phyloP scores from a whole-genome alignment of 1,140 invertebrate genomes.

The Heterodera carotae region DNA sequence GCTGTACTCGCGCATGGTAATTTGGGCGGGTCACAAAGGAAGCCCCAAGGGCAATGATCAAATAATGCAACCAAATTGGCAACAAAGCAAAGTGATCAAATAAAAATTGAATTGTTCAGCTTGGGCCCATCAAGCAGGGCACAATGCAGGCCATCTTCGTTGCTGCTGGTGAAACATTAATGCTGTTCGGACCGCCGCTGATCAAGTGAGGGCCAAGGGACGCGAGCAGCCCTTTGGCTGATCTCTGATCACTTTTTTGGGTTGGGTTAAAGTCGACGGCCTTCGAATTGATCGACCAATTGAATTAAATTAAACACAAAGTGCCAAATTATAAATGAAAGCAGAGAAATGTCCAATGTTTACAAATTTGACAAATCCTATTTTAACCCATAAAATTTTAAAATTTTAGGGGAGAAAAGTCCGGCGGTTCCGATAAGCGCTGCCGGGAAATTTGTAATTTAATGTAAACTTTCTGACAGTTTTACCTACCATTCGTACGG shows the following conservation, averaged over 20 bases:
- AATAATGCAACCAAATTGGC: constrained; percentile 27
- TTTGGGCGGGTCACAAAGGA: not conserved
- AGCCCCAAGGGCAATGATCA: not conserved
- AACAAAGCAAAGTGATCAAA: too few relatives aligned
- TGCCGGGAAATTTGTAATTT: too few relatives aligned
- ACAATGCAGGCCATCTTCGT: constrained; percentile 47
- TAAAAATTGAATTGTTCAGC: not conserved
- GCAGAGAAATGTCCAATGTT: too few relatives aligned
- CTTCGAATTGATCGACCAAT: not conserved
- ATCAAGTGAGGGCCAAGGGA: constrained; percentile 31
- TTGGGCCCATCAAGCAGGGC: constrained; percentile 45
- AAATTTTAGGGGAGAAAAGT: too few relatives aligned
- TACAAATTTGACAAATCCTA: too few relatives aligned
- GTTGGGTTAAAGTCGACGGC: not conserved
- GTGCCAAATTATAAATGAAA: too few relatives aligned
- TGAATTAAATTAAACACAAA: constrained; percentile 17
- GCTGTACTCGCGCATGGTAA: constrained; percentile 22
- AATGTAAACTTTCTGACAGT: constrained; percentile 8
- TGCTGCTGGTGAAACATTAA: constrained; percentile 29
- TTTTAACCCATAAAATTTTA: too few relatives aligned
- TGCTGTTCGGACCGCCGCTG: constrained; percentile 36
- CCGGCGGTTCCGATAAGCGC: too few relatives aligned
- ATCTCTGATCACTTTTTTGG: not conserved
- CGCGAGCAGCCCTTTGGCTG: not conserved
- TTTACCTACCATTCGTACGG: constrained; percentile 33